These are phyloP conservation scores for Allobates femoralis DNA, from an alignment of 2,797 vertebrate species.

Conservation along the genomic window DNA sequence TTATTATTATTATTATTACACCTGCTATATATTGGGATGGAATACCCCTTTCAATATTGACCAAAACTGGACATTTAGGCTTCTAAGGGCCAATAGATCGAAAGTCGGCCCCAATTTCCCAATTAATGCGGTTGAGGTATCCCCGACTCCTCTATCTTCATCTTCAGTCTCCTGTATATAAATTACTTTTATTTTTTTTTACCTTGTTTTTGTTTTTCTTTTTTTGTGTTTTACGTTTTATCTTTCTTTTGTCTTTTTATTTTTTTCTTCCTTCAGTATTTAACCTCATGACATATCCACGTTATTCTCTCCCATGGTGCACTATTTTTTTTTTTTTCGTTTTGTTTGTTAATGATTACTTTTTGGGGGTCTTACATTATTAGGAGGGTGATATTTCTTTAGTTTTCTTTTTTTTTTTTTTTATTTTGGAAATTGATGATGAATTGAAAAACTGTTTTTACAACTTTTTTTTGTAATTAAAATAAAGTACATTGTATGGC, in stretches of 20 bases:
- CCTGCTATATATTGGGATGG: no score
- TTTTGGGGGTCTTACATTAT: neutral
- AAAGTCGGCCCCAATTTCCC: neutral
- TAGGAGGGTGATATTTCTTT: slow-evolving; percentile 1
- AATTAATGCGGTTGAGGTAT: neutral
- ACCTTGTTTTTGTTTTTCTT: neutral
- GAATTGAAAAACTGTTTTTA: neutral
- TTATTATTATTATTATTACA: no score
- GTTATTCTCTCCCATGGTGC: slow-evolving; percentile 1
- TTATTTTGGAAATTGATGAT: neutral
- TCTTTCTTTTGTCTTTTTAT: neutral
- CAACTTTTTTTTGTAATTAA: neutral
- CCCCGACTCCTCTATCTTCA: neutral
- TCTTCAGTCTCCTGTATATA: slow-evolving; percentile 9
- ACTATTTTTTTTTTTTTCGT: neutral
- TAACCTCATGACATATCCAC: slow-evolving; percentile 5
- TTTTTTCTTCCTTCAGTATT: neutral
- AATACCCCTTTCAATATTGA: neutral
- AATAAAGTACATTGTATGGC: neutral
- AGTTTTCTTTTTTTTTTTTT: neutral
- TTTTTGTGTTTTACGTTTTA: neutral
- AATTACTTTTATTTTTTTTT: neutral
- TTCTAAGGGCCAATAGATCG: neutral
- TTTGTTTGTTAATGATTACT: neutral
- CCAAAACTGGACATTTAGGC: neutral